These are phyloP conservation scores for Syrphus vitripennis DNA, from an alignment of 2,888 invertebrate genomes.

Conservation along the genomic window DNA sequence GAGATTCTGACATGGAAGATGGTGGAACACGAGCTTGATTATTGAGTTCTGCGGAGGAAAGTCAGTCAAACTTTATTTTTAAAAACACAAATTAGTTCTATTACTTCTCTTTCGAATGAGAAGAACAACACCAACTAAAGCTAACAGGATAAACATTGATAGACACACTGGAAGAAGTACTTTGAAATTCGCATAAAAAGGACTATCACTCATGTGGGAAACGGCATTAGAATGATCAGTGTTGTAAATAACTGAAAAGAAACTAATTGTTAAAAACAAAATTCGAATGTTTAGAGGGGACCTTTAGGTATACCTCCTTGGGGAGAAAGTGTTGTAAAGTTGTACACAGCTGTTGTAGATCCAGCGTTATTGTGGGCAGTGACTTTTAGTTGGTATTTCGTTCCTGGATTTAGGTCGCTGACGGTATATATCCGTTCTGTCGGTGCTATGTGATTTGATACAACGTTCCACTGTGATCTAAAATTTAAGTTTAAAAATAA, in stretches of 20 bases:
- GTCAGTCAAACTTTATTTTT: not conserved
- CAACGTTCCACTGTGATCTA: conserved; percentile 87
- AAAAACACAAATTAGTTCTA: conserved; percentile 75
- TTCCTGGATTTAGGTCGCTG: conserved; percentile 88
- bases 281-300: not conserved
- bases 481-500: not conserved
- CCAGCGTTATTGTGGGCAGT: conserved; percentile 94
- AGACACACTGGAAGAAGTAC: conserved; percentile 85
- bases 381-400: conserved; percentile 88
- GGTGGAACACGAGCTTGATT: conserved; percentile 81
- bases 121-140: conserved; percentile 86
- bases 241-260: conserved; percentile 81
- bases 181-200: conserved; percentile 85
- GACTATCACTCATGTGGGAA: conserved; percentile 85
- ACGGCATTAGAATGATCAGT: conserved; percentile 87
- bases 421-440: conserved; percentile 92
- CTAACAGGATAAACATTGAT: conserved; percentile 86
- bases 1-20: conserved; percentile 87
- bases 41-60: conserved; percentile 79
- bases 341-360: conserved; percentile 90
- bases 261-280: not conserved
- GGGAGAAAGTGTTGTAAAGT: conserved; percentile 90
- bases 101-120: conserved; percentile 88
- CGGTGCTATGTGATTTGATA: conserved; percentile 91
- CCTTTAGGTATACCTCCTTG: conserved; percentile 85